phyloP scores from a whole-genome alignment of 2,113 vertebrate species.

The Diphyllodes magnificus region DNA sequence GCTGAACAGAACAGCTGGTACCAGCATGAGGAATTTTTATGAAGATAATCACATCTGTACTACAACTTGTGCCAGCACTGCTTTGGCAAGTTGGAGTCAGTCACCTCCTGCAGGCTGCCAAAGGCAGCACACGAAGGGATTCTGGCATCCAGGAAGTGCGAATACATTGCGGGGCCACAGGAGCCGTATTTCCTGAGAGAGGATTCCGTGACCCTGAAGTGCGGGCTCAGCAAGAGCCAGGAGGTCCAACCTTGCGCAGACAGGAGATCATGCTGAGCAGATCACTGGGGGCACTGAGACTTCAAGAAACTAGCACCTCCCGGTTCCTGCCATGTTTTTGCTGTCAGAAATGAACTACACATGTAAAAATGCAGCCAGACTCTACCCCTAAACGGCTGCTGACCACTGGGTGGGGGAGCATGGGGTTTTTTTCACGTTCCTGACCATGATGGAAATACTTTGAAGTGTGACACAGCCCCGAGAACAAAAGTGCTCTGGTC shows the following conservation, averaged over 20 bases:
- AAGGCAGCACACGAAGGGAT: not conserved
- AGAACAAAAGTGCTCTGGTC: not conserved
- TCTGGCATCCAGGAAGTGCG: not conserved
- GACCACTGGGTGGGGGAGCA: not conserved
- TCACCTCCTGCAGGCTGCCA: not conserved
- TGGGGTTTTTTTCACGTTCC: not conserved
- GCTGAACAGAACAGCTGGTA: not conserved
- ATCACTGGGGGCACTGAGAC: not conserved
- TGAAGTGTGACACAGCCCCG: not conserved
- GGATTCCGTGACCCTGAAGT: not conserved
- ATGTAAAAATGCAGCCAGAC: not conserved
- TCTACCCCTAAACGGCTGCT: not conserved
- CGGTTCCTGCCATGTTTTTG: not conserved
- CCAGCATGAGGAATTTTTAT: not conserved
- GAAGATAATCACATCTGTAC: not conserved
- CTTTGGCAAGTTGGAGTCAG: not conserved
- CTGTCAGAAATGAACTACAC: not conserved
- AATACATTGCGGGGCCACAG: accelerated
- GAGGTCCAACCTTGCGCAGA: not conserved
- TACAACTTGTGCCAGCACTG: not conserved
- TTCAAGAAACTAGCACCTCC: not conserved
- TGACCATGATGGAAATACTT: not conserved
- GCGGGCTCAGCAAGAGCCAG: not conserved
- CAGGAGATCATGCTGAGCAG: not conserved
- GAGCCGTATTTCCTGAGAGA: not conserved